Base-by-base conservation (phyloP, 2,113 vertebrate species). In the Otus sunia region DNA sequence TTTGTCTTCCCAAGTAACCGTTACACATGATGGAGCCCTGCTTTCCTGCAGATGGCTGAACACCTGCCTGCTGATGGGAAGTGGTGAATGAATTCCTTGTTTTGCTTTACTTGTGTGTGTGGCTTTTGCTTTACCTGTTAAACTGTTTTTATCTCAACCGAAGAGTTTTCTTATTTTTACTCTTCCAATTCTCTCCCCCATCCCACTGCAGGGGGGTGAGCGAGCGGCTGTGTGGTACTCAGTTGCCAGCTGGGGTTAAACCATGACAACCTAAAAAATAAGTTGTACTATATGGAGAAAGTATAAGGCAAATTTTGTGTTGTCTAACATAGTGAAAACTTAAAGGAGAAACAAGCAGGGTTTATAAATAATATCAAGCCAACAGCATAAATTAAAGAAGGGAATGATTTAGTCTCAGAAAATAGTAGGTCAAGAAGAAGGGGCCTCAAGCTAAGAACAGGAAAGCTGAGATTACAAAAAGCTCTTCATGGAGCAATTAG, bases 341-440 rank as follows among this genome's bases (percentile, higher is more conserved):
- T 67, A 36, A 74, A 74, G 72, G 43, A 91, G 39, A 85, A 79
- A 88, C 22, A 50, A 60, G 49, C 32, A 75, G 9, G 19, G 7
- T 81, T 90, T 71, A 56, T 63, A 89, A 89, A 91, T 81, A 72
- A 58, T 56, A 53, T 29, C 20, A 75, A 87, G 74, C 36, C 52
- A 60, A 52, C 39, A 93, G 20, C 26, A 85, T 30, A 91, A 92
- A 82, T 60, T 41, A 92, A 93, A 88, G 30, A 95, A 86, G 39
- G 30, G 36, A 94, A 87, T 91, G 67, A 86, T 49, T 88, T 74
- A 30, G 23, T 67, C 27, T 84, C 60, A 63, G 73, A 91, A 96
- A 96, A 92, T 21, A 81, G 45, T 39, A 91, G 59, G 56, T 84
- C 47, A 74, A 85, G 80, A 93, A 67, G 68, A 87, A 89, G 75